These are phyloP conservation scores for Dufourea novaeangliae DNA, from an alignment of 1,140 invertebrate species.

Conservation along the genomic window DNA sequence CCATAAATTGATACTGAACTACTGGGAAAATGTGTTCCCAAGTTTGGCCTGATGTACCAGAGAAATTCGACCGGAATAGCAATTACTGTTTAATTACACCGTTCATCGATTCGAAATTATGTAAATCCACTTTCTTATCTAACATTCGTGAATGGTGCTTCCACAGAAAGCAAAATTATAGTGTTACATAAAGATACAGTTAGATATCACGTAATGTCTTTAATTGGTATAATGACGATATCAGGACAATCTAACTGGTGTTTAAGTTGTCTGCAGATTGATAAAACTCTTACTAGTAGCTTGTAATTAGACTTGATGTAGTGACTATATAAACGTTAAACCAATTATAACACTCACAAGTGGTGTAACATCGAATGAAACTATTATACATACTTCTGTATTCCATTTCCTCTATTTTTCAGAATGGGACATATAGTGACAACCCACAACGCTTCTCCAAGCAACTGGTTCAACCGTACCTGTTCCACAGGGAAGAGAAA, in stretches of 20 bases:
- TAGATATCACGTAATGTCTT: no score
- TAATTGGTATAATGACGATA: no score
- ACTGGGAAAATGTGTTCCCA: not conserved
- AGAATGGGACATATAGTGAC: conserved; percentile 17
- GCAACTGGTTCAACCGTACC: conserved; percentile 34
- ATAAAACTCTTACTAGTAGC: no score
- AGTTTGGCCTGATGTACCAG: not conserved
- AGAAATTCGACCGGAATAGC: not conserved
- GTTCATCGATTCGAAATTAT: not conserved
- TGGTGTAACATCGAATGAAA: no score
- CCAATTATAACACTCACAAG: no score
- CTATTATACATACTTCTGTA: no score
- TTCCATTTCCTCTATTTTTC: conserved; percentile 16
- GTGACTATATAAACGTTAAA: no score
- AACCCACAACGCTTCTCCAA: not conserved
- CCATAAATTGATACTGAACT: not conserved
- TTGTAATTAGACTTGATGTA: no score
- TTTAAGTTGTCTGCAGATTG: no score
- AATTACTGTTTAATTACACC: not conserved
- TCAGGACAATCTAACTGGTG: no score
- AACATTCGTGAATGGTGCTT: not conserved
- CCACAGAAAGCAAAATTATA: not conserved
- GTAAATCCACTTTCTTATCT: no score
- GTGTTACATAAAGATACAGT: no score
- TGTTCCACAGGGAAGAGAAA: not conserved